Base-by-base conservation (phyloP, 2,797 vertebrate species). In the Periophthalmus magnuspinnatus region DNA sequence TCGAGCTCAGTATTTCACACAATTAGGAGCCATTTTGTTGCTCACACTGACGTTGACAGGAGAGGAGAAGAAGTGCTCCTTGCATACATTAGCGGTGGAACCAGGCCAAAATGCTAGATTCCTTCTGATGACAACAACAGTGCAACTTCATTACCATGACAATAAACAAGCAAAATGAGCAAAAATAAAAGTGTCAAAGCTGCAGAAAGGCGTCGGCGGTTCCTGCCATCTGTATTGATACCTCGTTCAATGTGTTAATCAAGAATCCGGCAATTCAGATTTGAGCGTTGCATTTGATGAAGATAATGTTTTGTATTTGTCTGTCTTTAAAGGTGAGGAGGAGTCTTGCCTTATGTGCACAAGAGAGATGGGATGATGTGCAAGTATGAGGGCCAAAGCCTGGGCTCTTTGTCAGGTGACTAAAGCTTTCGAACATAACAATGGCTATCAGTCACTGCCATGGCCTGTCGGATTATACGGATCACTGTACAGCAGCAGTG, bases 341-440 rank as follows among this genome's bases (percentile, higher is more conserved):
- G 83, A 77, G 73, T 88, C 84, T 86, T 85, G 86, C 75, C 79
- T 79, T 83, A 90, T 89, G 84, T 89, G 83, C 68, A 75, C 81
- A 86, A 88, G 84, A 86, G 81, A 86, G 86, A 81, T 81, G 78
- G 86, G 86, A 91, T 89, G 88, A 91, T 89, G 86, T 77, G 64
- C 81, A 87, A 76, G 86, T 87, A 91, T 91, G 89, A 90, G 87
- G 89, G 86, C 88, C 89, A 89, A 89, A 91, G 88, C 88, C 83
- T 78, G 70, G 84, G 86, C 86, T 88, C 86, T 90, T 88, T 90
- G 86, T 90, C 90, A 90, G 84, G 87, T 91, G 89, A 91, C 91
- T 91, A 91, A 88, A 88, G 90, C 89, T 90, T 88, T 84, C 85
- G 80, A 84, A 80, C 78, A 76, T 87, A 88, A 90, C 87, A 92